These are phyloP conservation scores for Calliphora vomitoria DNA, from an alignment of 2,888 invertebrate genomes.

Conservation along the genomic window DNA sequence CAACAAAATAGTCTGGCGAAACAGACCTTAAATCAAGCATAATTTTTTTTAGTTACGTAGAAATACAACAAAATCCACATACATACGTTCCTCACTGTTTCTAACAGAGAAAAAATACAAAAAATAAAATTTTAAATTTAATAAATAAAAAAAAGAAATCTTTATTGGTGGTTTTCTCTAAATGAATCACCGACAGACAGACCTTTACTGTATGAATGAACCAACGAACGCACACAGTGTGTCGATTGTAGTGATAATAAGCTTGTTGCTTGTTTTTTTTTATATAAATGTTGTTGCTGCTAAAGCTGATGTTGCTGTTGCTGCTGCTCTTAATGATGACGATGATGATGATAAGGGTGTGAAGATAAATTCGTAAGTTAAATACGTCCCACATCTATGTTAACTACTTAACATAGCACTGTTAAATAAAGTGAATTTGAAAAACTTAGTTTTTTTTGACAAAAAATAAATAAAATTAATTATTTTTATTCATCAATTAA, in stretches of 20 bases:
- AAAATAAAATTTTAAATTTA: background rate
- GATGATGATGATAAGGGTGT: conserved; percentile 27
- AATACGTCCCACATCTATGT: no score
- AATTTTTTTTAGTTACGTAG: conserved; percentile 6
- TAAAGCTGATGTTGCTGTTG: background rate
- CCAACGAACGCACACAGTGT: conserved; percentile 28
- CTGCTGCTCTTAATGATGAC: background rate
- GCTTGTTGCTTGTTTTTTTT: conserved; percentile 13
- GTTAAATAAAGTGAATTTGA: no score
- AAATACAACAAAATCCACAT: background rate
- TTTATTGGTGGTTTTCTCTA: conserved; percentile 39
- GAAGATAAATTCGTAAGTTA: no score
- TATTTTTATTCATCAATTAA: no score
- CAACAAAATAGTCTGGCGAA: background rate
- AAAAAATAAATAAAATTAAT: no score
- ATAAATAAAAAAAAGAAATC: conserved; percentile 41
- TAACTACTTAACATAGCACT: no score
- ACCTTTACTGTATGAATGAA: background rate
- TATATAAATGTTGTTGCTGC: background rate
- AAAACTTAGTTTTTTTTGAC: no score
- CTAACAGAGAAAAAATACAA: background rate
- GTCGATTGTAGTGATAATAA: conserved; percentile 30
- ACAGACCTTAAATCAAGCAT: conserved; percentile 5
- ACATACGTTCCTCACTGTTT: conserved; percentile 8
- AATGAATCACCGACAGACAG: conserved; percentile 29